These are phyloP conservation scores for Chelidonichthys spinosus DNA, from an alignment of 2,797 vertebrate genomes.

Conservation along the genomic window DNA sequence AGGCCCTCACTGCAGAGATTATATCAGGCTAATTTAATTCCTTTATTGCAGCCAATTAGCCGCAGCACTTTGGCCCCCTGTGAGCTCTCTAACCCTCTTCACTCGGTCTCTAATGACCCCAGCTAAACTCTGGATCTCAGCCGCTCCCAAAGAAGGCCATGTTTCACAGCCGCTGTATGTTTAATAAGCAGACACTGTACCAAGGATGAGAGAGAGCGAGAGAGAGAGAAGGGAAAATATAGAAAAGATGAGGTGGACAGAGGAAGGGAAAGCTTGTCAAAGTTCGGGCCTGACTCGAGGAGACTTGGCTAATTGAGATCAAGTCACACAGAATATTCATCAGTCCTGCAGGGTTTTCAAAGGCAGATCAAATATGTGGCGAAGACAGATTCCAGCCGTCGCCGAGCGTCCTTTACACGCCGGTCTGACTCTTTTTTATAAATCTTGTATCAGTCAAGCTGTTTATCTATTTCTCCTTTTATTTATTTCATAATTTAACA, in stretches of 20 bases:
- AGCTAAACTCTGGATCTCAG: slow-evolving; percentile 58
- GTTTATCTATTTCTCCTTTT: slow-evolving; percentile 59
- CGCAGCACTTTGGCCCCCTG: slow-evolving; percentile 61
- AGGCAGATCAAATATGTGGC: slow-evolving; percentile 62
- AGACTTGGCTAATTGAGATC: slow-evolving; percentile 65
- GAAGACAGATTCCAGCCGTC: slow-evolving; percentile 50
- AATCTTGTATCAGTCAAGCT: slow-evolving; percentile 48
- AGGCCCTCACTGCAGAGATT: slow-evolving; percentile 68
- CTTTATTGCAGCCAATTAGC: slow-evolving; percentile 82
- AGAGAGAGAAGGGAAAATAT: slow-evolving; percentile 9
- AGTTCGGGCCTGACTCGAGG: slow-evolving; percentile 42
- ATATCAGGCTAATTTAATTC: slow-evolving; percentile 79
- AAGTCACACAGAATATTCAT: slow-evolving; percentile 73
- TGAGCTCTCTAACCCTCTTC: slow-evolving; percentile 60
- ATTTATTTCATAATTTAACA: slow-evolving; percentile 72
- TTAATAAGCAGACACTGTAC: slow-evolving; percentile 46
- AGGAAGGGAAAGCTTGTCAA: slow-evolving; percentile 44
- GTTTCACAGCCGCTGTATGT: slow-evolving; percentile 42
- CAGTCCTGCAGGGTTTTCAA: slow-evolving; percentile 61
- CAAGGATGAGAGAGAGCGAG: slow-evolving; percentile 1
- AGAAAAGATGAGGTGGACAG: slow-evolving; percentile 24
- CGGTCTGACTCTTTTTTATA: slow-evolving; percentile 37
- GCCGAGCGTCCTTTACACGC: slow-evolving; percentile 25
- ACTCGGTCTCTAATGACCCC: slow-evolving; percentile 65
- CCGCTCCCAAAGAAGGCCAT: slow-evolving; percentile 50